These are phyloP conservation scores for Crypturellus undulatus DNA, from an alignment of 2,113 vertebrate species.

Conservation along the genomic window DNA sequence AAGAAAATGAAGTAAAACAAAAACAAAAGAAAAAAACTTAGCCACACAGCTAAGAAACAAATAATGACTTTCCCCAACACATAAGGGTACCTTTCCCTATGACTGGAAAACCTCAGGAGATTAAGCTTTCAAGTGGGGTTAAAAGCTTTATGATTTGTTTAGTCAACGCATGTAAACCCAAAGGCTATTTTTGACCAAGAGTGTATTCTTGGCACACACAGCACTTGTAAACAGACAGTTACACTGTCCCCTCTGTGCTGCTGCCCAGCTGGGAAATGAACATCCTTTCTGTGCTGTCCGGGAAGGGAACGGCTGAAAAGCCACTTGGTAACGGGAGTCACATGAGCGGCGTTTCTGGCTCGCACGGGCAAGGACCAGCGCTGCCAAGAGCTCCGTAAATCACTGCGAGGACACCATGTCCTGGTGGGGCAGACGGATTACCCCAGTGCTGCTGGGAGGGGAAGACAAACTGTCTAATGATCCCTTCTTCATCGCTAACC, in stretches of 20 bases:
- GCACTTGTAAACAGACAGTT: conserved; percentile 8
- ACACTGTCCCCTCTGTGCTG: not conserved
- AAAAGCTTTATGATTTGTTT: conserved; percentile 60
- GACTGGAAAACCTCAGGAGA: conserved; percentile 10
- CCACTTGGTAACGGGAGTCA: not conserved
- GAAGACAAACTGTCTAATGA: not conserved
- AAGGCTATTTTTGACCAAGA: conserved; percentile 37
- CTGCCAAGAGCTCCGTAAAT: not conserved
- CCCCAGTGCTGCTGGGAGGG: not conserved
- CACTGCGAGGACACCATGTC: not conserved
- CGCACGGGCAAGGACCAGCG: not conserved
- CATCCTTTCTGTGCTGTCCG: not conserved
- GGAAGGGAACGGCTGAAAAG: not conserved
- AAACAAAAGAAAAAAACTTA: conserved; percentile 31
- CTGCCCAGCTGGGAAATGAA: not conserved
- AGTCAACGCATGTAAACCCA: conserved; percentile 8
- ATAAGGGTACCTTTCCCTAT: not conserved
- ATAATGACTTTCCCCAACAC: not conserved
- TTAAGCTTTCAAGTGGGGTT: conserved; percentile 22
- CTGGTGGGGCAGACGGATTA: not conserved
- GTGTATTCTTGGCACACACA: not conserved
- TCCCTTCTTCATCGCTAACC: not conserved
- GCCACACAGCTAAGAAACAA: conserved; percentile 4
- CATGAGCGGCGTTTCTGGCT: not conserved
- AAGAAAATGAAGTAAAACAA: conserved; percentile 48